Evolutionary conservation across 2,888 invertebrate genomes (phyloP).

Genomic region (Xylota sylvarum): DNA sequence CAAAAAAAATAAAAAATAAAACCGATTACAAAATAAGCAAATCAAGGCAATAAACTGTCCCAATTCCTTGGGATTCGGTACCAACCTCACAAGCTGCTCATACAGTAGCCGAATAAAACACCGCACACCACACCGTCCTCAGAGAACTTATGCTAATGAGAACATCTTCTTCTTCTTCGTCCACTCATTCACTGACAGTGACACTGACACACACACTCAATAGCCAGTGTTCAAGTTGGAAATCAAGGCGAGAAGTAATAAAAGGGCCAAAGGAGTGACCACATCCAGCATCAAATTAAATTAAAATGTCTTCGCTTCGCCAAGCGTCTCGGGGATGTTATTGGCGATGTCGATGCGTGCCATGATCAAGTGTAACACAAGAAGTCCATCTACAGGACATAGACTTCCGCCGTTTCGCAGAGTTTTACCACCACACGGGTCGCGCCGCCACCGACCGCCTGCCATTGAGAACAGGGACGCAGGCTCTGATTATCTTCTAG

Average conservation of each 20-base stretch:
- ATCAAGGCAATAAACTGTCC: slow-evolving; percentile 76
- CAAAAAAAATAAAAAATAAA: slow-evolving; percentile 34
- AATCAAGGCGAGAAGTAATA: slow-evolving; percentile 74
- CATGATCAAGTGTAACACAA: slow-evolving; percentile 77
- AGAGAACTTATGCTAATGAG: slow-evolving; percentile 76
- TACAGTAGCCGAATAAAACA: slow-evolving; percentile 76
- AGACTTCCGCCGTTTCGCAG: slow-evolving; percentile 77
- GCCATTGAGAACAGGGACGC: slow-evolving; percentile 46
- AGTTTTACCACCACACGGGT: slow-evolving; percentile 47
- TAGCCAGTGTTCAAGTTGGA: neutral
- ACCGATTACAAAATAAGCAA: slow-evolving; percentile 76
- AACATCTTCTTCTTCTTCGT: slow-evolving; percentile 70
- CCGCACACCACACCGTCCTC: slow-evolving; percentile 39
- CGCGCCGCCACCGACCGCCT: too few species aligned
- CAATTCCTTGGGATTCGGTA: slow-evolving; percentile 65
- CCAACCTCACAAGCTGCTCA: slow-evolving; percentile 77
- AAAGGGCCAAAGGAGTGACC: slow-evolving; percentile 76
- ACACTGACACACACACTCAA: slow-evolving; percentile 55
- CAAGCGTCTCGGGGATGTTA: slow-evolving; percentile 61
- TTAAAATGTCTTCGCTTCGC: slow-evolving; percentile 73
- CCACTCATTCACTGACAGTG: slow-evolving; percentile 54
- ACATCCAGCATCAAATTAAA: slow-evolving; percentile 76
- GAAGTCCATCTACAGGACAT: slow-evolving; percentile 77
- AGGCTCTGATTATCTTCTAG: slow-evolving; percentile 67
- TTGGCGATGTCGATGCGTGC: slow-evolving; percentile 77